Percentiles rank a stretch among this genome's conserved stretches.
Conservation (phyloP, 1,140 invertebrate species). For the Drosophila lini region DNA sequence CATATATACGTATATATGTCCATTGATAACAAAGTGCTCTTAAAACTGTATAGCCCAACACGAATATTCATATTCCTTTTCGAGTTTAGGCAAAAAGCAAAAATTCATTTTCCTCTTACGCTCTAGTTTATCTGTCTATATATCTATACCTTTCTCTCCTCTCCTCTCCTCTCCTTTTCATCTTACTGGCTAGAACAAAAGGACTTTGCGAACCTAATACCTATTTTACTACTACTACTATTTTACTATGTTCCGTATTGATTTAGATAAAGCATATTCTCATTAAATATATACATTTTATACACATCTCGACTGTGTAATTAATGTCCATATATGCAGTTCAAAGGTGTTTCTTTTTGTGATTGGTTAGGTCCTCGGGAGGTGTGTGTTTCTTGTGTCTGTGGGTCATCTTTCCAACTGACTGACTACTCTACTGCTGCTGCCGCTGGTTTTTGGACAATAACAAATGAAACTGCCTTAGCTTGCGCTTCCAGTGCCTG, state of each 20-base stretch:
- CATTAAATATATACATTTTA: constrained; percentile 74
- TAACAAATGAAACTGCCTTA: constrained; percentile 64
- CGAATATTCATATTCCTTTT: constrained; percentile 31
- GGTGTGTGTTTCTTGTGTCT: constrained; percentile 15
- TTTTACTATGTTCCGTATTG: constrained; percentile 42
- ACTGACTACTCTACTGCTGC: constrained; percentile 25
- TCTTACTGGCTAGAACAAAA: constrained; percentile 45
- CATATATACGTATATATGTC: constrained; percentile 25
- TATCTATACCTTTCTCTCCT: constrained; percentile 25
- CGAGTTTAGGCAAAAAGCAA: constrained; percentile 43
- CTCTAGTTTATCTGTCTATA: constrained; percentile 3
- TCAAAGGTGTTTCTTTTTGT: constrained; percentile 36
- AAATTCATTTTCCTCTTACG: constrained; percentile 40
- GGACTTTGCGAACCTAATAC: constrained; percentile 47
- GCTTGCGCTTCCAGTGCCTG: constrained; percentile 75
- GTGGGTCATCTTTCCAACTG: constrained; percentile 10
- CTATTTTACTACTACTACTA: constrained; percentile 30
- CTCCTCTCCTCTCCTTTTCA: constrained; percentile 1
- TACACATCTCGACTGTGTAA: constrained; percentile 75
- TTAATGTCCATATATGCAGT: constrained; percentile 49
- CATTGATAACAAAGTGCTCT: constrained; percentile 54
- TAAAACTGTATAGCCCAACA: constrained; percentile 46
- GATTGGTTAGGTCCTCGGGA: constrained; percentile 47
- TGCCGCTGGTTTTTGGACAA: constrained; percentile 48
- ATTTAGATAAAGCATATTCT: constrained; percentile 72